Conservation (phyloP, 2,113 vertebrate genomes). For the Heteronetta atricapilla region DNA sequence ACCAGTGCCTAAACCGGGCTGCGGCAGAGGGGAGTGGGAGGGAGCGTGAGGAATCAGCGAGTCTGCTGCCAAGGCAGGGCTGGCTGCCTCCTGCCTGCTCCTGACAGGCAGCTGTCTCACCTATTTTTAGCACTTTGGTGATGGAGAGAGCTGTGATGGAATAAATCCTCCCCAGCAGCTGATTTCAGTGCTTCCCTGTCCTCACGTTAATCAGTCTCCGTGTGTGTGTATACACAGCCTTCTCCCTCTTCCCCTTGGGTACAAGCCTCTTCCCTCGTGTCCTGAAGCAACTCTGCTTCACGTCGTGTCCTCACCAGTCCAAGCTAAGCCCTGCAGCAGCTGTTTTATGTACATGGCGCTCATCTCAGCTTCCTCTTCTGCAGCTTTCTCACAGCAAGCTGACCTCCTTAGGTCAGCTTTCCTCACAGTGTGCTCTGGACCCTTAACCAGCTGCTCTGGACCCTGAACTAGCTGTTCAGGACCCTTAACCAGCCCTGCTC, state of each 20-base stretch:
- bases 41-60: neutral
- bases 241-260: neutral
- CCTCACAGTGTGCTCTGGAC: neutral
- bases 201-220: neutral
- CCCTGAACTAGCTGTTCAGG: neutral
- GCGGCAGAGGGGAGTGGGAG: neutral
- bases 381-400: neutral
- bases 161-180: neutral
- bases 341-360: neutral
- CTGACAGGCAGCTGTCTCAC: conserved; percentile 1
- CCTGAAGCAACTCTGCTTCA: neutral
- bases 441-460: neutral
- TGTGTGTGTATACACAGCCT: neutral
- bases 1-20: neutral
- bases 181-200: neutral
- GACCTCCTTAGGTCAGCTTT: neutral
- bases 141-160: neutral
- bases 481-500: neutral
- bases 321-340: neutral
- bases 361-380: neutral
- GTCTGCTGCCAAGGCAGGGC: neutral
- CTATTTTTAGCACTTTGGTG: conserved; percentile 8
- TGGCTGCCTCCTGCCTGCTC: neutral
- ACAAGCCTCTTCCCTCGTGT: neutral
- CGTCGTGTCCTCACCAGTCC: neutral